Evolutionary conservation across 2,797 vertebrate species (phyloP), one percentile per base, ranked within the genome.

Genomic region (Argentina silus): DNA sequence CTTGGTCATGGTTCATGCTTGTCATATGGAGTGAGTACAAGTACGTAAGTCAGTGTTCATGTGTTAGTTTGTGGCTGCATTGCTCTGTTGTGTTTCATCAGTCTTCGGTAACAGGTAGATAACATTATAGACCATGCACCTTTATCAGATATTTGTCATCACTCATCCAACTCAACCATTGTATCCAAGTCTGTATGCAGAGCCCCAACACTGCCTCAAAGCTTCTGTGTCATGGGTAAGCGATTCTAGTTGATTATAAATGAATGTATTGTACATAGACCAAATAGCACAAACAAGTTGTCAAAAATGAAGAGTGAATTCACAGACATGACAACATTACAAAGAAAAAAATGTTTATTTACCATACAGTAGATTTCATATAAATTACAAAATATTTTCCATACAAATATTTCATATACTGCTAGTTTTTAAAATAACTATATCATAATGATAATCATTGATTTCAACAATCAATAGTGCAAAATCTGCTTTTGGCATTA

Each of bases 381-480:
- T 12, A 23, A 7, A 59, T 6, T 27, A 23, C 21, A 42, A 50
- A 27, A 66, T 15, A 72, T 69, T 74, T 56, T 45, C 14, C 42
- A 3, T 44, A 68, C 56, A 65, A 14, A 62, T 42, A 61, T 36
- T 36, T 36, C 27, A 36, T 17, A 51, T 19, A 43, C 66, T 17
- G 67, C 27, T 69, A 50, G 62, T 55, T 19, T 12, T 3, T 72
- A 27, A 3, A 23, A 21, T 57, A 10, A 36, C 27, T 4, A 36
- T 36, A 36, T 36, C 27, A 36, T 36, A 36, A 11, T 12, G 27
- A 70, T 36, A 75, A 74, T 60, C 8, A 10, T n/a, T 7, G 1
- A 66, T 74, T 71, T 75, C 36, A 57, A 1, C 60, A 74, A 77
- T 72, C 60, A 70, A 74, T 53, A 75, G 76, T 80, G 77, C 78